phyloP scores from a whole-genome alignment of 2,797 vertebrate species.

The Neostethus bicornis region DNA sequence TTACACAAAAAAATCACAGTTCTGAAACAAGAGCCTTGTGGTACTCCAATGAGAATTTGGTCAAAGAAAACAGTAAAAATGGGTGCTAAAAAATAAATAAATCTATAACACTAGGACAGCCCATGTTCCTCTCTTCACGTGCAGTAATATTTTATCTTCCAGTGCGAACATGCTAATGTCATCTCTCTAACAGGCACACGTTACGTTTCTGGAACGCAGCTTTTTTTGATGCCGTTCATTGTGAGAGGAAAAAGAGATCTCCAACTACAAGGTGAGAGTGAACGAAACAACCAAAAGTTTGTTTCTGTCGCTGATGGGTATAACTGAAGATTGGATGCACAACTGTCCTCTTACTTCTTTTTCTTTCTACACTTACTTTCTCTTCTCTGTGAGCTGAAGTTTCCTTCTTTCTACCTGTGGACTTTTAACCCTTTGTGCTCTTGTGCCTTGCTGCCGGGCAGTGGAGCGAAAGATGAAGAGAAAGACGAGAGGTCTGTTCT shows the following conservation, averaged over 20 bases:
- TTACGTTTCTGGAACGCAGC: conserved; percentile 96
- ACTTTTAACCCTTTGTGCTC: conserved; percentile 87
- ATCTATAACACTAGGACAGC: too few relatives aligned
- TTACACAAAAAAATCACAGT: too few relatives aligned
- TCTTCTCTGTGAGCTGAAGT: conserved; percentile 14
- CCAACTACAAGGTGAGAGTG: conserved; percentile 90
- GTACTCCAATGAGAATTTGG: too few relatives aligned
- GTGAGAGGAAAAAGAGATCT: conserved; percentile 95
- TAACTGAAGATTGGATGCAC: conserved; percentile 1
- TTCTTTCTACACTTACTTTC: too few relatives aligned
- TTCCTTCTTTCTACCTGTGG: conserved; percentile 78
- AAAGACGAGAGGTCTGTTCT: conserved; percentile 96
- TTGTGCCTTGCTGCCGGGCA: conserved; percentile 92
- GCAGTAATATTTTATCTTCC: too few relatives aligned
- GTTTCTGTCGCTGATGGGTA: background rate
- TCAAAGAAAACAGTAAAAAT: too few relatives aligned
- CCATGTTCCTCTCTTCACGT: too few relatives aligned
- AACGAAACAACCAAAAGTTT: background rate
- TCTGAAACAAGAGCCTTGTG: too few relatives aligned
- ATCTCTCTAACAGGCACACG: conserved; percentile 84
- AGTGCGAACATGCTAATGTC: too few relatives aligned
- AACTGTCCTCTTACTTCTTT: background rate
- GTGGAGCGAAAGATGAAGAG: conserved; percentile 92
- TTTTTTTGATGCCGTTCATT: conserved; percentile 96
- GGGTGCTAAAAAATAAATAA: too few relatives aligned